Evolutionary conservation across 2,888 invertebrate genomes (phyloP).

Genomic region (Crossocerus cetratus): DNA sequence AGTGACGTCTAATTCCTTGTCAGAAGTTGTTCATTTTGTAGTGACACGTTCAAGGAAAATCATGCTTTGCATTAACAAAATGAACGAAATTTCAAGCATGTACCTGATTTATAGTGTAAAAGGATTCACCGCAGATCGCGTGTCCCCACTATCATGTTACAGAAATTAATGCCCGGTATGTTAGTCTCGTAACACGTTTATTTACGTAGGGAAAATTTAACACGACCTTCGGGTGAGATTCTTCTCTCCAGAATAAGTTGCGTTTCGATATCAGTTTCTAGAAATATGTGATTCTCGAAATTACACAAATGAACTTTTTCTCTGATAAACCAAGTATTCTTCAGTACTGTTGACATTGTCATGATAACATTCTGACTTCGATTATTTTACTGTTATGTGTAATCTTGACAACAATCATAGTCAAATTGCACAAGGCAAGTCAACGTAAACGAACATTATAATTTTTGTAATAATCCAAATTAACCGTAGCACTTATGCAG

Average conservation of each 20-base stretch:
- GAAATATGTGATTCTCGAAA: no score
- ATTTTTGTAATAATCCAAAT: conserved; percentile 38
- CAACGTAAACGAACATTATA: neutral
- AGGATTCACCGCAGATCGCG: conserved; percentile 58
- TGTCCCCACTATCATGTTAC: conserved; percentile 56
- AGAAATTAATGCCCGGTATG: conserved; percentile 36
- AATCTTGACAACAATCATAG: no score
- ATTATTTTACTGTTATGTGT: no score
- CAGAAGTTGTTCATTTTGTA: conserved; percentile 53
- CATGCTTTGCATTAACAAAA: conserved; percentile 52
- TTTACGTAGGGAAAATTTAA: neutral
- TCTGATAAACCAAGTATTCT: no score
- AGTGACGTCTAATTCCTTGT: conserved; percentile 60
- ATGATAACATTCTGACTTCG: no score
- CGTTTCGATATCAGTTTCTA: no score
- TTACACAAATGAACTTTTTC: no score
- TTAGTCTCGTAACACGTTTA: conserved; percentile 31
- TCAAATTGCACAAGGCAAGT: no score
- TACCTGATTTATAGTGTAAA: conserved; percentile 73
- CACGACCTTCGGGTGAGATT: no score
- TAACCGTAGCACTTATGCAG: conserved; percentile 23
- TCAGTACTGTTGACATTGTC: no score
- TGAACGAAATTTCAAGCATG: conserved; percentile 56
- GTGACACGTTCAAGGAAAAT: conserved; percentile 42
- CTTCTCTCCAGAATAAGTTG: no score